Percentiles rank a stretch among this genome's conserved stretches.
These are phyloP conservation scores for Oxytorus armatus DNA, from an alignment of 2,888 invertebrate genomes.

Conservation along the genomic window DNA sequence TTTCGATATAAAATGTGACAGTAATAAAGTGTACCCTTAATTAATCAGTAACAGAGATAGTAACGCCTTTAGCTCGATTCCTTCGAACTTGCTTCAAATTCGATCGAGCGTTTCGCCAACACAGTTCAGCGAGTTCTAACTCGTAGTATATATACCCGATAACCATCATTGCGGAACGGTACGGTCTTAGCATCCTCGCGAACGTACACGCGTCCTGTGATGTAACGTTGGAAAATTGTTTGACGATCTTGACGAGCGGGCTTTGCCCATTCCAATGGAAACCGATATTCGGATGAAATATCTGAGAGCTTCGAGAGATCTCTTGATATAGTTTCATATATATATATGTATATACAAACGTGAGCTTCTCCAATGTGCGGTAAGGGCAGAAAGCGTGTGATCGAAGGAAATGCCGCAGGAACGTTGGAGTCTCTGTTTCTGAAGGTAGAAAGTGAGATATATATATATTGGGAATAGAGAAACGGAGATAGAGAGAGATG, in stretches of 20 bases:
- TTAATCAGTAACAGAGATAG: not conserved
- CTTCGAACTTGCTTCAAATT: not conserved
- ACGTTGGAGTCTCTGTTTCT: constrained; percentile 30
- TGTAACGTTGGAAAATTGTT: constrained; percentile 71
- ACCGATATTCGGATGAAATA: constrained; percentile 67
- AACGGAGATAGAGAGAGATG: constrained; percentile 31
- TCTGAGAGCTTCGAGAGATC: constrained; percentile 30
- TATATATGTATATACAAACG: constrained; percentile 5
- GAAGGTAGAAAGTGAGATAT: constrained; percentile 35
- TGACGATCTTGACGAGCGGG: constrained; percentile 65
- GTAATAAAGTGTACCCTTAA: not conserved
- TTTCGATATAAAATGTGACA: not conserved
- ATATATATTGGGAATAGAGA: not conserved
- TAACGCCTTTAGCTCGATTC: not conserved
- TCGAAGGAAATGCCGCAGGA: constrained; percentile 21
- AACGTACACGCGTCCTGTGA: constrained; percentile 17
- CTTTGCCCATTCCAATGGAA: constrained; percentile 70
- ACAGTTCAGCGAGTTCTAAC: constrained; percentile 29
- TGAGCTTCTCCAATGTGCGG: constrained; percentile 28
- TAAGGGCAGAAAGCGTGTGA: constrained; percentile 29
- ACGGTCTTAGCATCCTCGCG: constrained; percentile 1
- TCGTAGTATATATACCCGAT: not conserved
- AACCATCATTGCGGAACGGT: not conserved
- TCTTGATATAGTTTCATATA: constrained; percentile 13
- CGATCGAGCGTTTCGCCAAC: constrained; percentile 32